phyloP scores from a whole-genome alignment of 1,140 invertebrate species.

The Phymorhynchus buccinoides region DNA sequence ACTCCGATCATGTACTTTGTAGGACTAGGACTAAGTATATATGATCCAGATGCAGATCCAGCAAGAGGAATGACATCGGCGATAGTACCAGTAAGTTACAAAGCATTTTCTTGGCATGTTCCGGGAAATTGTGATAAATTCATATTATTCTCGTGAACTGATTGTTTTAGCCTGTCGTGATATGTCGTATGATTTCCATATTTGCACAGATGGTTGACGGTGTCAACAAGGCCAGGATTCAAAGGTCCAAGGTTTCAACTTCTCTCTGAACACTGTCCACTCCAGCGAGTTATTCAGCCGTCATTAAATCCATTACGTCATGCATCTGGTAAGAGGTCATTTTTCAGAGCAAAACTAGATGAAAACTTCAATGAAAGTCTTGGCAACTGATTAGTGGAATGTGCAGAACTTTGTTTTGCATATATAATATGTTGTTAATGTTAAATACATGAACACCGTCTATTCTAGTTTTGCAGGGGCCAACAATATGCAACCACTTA shows the following conservation, averaged over 20 bases:
- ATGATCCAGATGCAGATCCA: background rate
- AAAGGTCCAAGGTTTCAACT: background rate
- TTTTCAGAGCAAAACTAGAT: no score
- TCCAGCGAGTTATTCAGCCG: background rate
- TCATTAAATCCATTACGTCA: no score
- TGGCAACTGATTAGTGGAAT: no score
- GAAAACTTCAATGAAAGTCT: no score
- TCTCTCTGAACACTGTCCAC: background rate
- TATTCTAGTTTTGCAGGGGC: no score
- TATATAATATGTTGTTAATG: no score
- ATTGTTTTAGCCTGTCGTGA: no score
- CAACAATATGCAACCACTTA: no score
- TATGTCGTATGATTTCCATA: background rate
- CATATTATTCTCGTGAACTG: no score
- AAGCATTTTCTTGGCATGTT: background rate
- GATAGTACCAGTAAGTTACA: background rate
- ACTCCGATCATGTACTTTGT: no score
- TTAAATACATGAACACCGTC: no score
- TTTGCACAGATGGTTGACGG: background rate
- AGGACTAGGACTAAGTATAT: background rate
- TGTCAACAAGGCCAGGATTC: slow-evolving; percentile 4
- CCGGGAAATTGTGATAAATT: background rate
- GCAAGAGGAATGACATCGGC: background rate
- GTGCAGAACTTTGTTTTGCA: no score
- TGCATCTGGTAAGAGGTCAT: background rate